phyloP scores from a whole-genome alignment of 2,113 vertebrate genomes.

The Chloropsis hardwickii region DNA sequence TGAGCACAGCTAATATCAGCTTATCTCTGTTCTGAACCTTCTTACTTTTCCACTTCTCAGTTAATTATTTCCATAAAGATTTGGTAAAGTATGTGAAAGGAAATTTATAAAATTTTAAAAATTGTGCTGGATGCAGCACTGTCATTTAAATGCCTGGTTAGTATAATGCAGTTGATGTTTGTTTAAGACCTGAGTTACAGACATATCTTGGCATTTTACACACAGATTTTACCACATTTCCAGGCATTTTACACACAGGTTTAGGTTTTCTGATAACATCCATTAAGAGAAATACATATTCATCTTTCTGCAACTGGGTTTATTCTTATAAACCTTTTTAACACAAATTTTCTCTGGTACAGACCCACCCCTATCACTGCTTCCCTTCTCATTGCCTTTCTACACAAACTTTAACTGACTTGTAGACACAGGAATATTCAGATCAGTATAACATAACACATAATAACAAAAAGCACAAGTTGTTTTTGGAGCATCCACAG shows the following conservation, averaged over 20 bases:
- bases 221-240: not conserved
- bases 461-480: not conserved
- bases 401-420: not conserved
- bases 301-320: not conserved
- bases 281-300: not conserved
- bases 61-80: not conserved
- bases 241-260: not conserved
- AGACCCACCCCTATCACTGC: rapidly evolving
- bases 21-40: not conserved
- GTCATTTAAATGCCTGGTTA: not conserved
- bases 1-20: not conserved
- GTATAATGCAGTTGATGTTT: not conserved
- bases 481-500: not conserved
- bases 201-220: not conserved
- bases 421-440: not conserved
- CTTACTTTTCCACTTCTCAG: not conserved
- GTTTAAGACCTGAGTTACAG: not conserved
- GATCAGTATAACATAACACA: not conserved
- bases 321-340: not conserved
- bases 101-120: not conserved
- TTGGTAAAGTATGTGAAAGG: not conserved
- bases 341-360: not conserved
- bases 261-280: not conserved
- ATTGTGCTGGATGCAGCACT: not conserved
- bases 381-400: not conserved